Conservation (phyloP, 2,888 invertebrate species). For the Steromphala cineraria region DNA sequence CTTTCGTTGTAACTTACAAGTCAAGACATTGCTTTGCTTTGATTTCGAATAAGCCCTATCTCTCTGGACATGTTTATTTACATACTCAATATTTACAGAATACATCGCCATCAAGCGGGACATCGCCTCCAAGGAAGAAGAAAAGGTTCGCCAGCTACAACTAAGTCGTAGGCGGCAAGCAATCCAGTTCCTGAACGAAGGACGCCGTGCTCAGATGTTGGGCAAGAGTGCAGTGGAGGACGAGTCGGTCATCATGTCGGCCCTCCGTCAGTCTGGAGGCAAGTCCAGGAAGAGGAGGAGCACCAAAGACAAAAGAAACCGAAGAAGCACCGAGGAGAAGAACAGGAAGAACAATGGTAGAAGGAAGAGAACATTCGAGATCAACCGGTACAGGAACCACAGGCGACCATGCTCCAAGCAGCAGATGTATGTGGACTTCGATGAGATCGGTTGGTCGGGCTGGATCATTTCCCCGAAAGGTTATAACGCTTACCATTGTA, state of each 20-base stretch:
- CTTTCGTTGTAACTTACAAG: too few relatives aligned
- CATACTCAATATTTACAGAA: conserved; percentile 38
- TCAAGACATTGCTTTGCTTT: too few relatives aligned
- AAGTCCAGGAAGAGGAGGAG: conserved; percentile 25
- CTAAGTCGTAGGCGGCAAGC: conserved; percentile 45
- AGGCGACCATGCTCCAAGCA: conserved; percentile 65
- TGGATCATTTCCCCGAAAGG: conserved; percentile 81
- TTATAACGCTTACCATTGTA: conserved; percentile 81
- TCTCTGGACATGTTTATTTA: too few relatives aligned
- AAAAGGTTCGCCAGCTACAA: conserved; percentile 34
- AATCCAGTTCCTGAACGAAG: conserved; percentile 64
- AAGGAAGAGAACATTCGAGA: conserved; percentile 37
- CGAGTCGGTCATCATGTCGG: not conserved
- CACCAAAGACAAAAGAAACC: not conserved
- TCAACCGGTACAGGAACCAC: conserved; percentile 51
- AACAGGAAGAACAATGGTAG: conserved; percentile 30
- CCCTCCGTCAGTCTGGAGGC: not conserved
- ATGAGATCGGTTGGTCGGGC: conserved; percentile 80
- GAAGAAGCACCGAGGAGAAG: conserved; percentile 29
- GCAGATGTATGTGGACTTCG: conserved; percentile 79
- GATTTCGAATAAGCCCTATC: too few relatives aligned
- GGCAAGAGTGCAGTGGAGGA: not conserved
- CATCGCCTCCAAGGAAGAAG: conserved; percentile 46
- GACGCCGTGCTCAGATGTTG: conserved; percentile 48
- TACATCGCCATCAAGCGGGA: conserved; percentile 63